Evolutionary conservation across 2,888 invertebrate genomes (phyloP).

Genomic region (Dasysyrphus tricinctus): DNA sequence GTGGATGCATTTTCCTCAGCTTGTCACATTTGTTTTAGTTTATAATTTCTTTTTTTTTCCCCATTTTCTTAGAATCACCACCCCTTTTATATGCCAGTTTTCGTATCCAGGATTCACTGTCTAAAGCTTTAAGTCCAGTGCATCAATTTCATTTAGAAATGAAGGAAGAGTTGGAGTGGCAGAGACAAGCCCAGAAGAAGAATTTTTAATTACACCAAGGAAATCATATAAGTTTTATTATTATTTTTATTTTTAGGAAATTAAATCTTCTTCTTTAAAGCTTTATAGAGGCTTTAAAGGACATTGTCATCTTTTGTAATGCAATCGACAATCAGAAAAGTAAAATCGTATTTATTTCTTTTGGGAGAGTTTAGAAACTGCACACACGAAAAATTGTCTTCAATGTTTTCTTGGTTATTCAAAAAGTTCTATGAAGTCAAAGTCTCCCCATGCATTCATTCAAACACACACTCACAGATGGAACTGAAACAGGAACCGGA

Average conservation of each 20-base stretch:
- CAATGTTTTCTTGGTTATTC: conserved; percentile 32
- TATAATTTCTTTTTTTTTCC: conserved; percentile 57
- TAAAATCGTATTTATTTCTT: conserved; percentile 17
- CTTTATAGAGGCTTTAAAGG: conserved; percentile 35
- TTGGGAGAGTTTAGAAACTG: background rate
- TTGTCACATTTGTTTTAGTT: conserved; percentile 75
- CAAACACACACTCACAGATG: background rate
- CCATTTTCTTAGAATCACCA: conserved; percentile 40
- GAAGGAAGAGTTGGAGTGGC: conserved; percentile 1
- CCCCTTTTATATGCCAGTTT: conserved; percentile 6
- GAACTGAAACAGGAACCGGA: conserved; percentile 33
- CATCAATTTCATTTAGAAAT: conserved; percentile 66
- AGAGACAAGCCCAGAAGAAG: conserved; percentile 12
- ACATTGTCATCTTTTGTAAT: conserved; percentile 39
- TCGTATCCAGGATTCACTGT: conserved; percentile 17
- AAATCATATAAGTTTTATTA: conserved; percentile 17
- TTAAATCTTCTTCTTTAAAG: conserved; percentile 27
- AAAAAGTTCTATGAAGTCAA: conserved; percentile 56
- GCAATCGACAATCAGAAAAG: conserved; percentile 64
- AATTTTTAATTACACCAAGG: conserved; percentile 52
- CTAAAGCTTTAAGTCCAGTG: conserved; percentile 45
- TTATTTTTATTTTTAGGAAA: background rate
- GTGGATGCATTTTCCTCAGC: conserved; percentile 63
- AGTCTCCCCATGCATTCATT: background rate
- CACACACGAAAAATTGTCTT: conserved; percentile 4